Evolutionary conservation across 2,888 invertebrate genomes (phyloP).

Genomic region (Spicauda simplicius): DNA sequence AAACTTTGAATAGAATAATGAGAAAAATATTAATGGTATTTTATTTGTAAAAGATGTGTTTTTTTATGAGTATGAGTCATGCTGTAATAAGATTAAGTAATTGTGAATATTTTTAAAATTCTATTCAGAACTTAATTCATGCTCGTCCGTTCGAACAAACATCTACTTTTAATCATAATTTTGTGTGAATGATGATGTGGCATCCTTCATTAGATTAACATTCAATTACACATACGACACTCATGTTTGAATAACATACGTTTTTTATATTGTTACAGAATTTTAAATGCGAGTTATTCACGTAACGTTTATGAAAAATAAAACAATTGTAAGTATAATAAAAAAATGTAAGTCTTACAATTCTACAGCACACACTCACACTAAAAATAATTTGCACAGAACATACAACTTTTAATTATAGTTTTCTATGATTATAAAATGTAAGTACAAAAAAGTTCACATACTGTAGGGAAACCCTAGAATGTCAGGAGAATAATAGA

Average conservation of each 20-base stretch:
- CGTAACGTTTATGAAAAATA: constrained; percentile 6
- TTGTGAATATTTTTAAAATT: not conserved
- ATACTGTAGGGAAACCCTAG: constrained; percentile 29
- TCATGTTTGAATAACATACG: not conserved
- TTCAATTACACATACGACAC: not conserved
- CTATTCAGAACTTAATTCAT: not conserved
- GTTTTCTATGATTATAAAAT: constrained; percentile 5
- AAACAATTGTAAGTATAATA: not conserved
- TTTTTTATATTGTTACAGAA: not conserved
- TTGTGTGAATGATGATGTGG: not conserved
- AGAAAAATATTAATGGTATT: too few relatives aligned
- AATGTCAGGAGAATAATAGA: constrained; percentile 53
- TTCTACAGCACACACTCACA: not conserved
- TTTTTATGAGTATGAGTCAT: too few relatives aligned
- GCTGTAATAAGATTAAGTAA: not conserved
- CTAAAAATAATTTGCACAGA: constrained; percentile 1
- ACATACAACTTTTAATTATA: not conserved
- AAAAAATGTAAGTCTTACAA: not conserved
- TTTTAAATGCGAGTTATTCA: constrained; percentile 7
- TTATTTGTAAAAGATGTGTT: too few relatives aligned
- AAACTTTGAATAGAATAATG: too few relatives aligned
- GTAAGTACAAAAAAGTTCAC: constrained; percentile 31
- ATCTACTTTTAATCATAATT: not conserved
- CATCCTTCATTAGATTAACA: not conserved
- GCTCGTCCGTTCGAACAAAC: not conserved